Conservation (phyloP, 2,797 vertebrate genomes). For the Oophaga sylvatica region DNA sequence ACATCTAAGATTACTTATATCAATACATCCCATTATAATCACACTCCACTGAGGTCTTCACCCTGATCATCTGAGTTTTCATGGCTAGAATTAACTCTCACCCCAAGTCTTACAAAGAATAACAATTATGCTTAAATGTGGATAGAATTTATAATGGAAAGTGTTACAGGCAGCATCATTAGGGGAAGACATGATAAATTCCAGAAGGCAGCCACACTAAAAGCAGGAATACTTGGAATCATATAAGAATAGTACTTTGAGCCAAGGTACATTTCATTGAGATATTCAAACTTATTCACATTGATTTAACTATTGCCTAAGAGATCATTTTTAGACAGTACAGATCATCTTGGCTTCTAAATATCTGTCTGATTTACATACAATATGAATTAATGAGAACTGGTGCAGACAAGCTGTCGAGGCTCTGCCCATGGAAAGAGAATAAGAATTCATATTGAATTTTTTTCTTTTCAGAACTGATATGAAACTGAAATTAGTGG, state of each 20-base stretch:
- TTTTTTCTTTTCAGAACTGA: too few species aligned
- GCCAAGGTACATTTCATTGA: neutral
- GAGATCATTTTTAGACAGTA: too few species aligned
- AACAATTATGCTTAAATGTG: conserved; percentile 48
- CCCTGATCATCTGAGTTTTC: conserved; percentile 37
- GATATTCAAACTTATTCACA: neutral
- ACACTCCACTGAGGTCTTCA: conserved; percentile 47
- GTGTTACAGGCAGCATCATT: conserved; percentile 10
- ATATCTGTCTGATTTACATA: neutral
- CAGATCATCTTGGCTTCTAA: neutral
- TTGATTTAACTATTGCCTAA: neutral
- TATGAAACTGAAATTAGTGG: too few species aligned
- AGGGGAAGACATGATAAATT: conserved; percentile 10
- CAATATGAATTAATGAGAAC: neutral
- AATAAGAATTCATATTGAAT: too few species aligned
- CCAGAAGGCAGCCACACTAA: neutral
- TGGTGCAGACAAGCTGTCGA: neutral
- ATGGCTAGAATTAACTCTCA: conserved; percentile 43
- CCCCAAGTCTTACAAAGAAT: conserved; percentile 41
- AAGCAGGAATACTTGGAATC: conserved; percentile 3
- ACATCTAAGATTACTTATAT: conserved; percentile 51
- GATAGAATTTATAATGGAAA: conserved; percentile 33
- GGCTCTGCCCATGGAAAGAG: neutral
- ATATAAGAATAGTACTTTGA: neutral
- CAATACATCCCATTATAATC: conserved; percentile 54